phyloP scores from a whole-genome alignment of 35 echinoderm and acorn worm genomes.

The Ophiothrix spiculata region DNA sequence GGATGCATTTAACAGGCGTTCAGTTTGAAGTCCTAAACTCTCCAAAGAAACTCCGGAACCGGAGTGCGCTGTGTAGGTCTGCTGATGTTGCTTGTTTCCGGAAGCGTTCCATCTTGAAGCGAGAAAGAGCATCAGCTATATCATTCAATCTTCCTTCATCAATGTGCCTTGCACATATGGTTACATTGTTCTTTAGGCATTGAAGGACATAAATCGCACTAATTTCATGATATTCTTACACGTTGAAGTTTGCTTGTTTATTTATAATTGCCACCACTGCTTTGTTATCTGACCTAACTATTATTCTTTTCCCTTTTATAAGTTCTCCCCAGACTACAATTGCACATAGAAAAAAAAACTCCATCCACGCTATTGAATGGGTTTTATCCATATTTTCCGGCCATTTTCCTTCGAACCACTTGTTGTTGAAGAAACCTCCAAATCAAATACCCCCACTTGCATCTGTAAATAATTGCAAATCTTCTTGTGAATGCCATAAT shows the following conservation, averaged over 20 bases:
- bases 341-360: slow-evolving; percentile 21
- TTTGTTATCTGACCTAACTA: slow-evolving; percentile 38
- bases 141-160: neutral
- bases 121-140: neutral
- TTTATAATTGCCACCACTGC: slow-evolving; percentile 13
- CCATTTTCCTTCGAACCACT: neutral
- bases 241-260: slow-evolving; percentile 5
- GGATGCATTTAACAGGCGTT: no score
- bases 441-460: slow-evolving; percentile 2
- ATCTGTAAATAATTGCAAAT: slow-evolving; percentile 11
- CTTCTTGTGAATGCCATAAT: neutral
- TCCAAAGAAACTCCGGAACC: no score
- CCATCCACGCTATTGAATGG: slow-evolving; percentile 26
- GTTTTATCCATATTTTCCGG: neutral
- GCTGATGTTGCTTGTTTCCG: neutral
- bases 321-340: neutral
- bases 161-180: slow-evolving; percentile 17
- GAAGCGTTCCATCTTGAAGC: neutral
- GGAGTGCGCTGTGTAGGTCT: neutral
- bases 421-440: neutral
- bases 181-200: slow-evolving; percentile 15
- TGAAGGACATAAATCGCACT: neutral
- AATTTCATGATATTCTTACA: slow-evolving; percentile 12
- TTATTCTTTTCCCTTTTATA: neutral
- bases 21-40: no score